phyloP scores from a whole-genome alignment of 2,797 vertebrate genomes.

The Schizothorax lantsangensis region DNA sequence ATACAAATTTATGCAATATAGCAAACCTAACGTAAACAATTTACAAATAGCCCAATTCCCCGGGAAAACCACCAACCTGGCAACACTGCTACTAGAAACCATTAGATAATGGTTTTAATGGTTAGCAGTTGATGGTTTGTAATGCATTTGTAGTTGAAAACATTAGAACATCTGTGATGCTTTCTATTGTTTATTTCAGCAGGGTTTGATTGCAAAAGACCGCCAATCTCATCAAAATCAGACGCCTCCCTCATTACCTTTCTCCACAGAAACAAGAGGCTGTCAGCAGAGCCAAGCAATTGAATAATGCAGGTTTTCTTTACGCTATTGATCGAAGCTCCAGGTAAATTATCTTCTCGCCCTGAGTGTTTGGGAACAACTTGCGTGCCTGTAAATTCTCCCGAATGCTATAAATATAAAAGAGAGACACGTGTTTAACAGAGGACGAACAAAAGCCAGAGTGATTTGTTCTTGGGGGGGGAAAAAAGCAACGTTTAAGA shows the following conservation, averaged over 20 bases:
- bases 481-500: background rate
- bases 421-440: constrained; percentile 12
- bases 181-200: background rate
- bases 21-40: no score
- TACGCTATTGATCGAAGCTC: constrained; percentile 35
- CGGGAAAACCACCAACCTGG: no score
- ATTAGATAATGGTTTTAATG: background rate
- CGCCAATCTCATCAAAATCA: background rate
- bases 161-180: background rate
- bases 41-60: no score
- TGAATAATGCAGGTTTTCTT: constrained; percentile 32
- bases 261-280: background rate
- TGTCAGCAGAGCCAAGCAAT: background rate
- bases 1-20: no score
- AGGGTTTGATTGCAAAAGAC: background rate
- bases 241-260: background rate
- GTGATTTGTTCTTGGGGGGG: background rate
- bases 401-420: constrained; percentile 26
- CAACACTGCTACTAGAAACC: no score
- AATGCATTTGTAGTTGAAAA: background rate
- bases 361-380: constrained; percentile 2
- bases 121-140: background rate
- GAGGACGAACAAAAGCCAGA: constrained; percentile 7
- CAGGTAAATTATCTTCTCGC: constrained; percentile 25
- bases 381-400: constrained; percentile 33